A percentile compares a stretch with the other conserved stretches of the same genome.
phyloP scores from a whole-genome alignment of 2,888 invertebrate genomes.

The Dascillus cervinus region DNA sequence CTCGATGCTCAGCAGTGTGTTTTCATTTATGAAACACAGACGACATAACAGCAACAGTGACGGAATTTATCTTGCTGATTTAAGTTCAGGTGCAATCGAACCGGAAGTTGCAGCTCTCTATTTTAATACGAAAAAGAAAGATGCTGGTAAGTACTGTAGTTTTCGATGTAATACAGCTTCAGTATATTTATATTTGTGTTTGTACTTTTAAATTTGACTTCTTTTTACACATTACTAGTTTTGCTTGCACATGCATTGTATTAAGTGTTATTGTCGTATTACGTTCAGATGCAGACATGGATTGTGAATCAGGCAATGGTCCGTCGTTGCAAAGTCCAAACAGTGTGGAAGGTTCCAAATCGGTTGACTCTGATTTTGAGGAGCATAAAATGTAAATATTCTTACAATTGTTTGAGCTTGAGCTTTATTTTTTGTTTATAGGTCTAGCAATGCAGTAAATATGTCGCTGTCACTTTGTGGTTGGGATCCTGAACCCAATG shows the following conservation, averaged over 20 bases:
- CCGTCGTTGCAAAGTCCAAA: conserved; percentile 90
- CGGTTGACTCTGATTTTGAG: conserved; percentile 79
- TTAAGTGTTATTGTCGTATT: conserved; percentile 32
- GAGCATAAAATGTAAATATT: conserved; percentile 43
- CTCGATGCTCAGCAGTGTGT: conserved; percentile 85
- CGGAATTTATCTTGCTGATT: conserved; percentile 87
- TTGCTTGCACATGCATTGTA: conserved; percentile 22
- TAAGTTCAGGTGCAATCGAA: conserved; percentile 82
- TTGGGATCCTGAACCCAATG: conserved; percentile 44
- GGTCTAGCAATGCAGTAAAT: conserved; percentile 42
- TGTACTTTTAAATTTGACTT: not conserved
- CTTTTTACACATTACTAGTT: not conserved
- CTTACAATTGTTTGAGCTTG: conserved; percentile 3
- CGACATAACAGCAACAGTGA: conserved; percentile 50
- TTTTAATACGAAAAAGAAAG: conserved; percentile 50
- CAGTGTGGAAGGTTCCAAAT: conserved; percentile 75
- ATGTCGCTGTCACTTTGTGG: conserved; percentile 76
- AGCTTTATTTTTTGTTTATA: conserved; percentile 14
- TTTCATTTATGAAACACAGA: conserved; percentile 83
- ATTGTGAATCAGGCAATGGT: conserved; percentile 94
- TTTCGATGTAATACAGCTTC: conserved; percentile 1
- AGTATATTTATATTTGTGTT: too few relatives aligned
- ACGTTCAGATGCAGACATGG: conserved; percentile 62
- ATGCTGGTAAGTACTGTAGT: conserved; percentile 21
- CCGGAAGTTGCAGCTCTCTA: conserved; percentile 88